Evolutionary conservation across 2,113 vertebrate species (phyloP), one percentile per base, ranked within the genome.

Genomic region (Seriola quinqueradiata): DNA sequence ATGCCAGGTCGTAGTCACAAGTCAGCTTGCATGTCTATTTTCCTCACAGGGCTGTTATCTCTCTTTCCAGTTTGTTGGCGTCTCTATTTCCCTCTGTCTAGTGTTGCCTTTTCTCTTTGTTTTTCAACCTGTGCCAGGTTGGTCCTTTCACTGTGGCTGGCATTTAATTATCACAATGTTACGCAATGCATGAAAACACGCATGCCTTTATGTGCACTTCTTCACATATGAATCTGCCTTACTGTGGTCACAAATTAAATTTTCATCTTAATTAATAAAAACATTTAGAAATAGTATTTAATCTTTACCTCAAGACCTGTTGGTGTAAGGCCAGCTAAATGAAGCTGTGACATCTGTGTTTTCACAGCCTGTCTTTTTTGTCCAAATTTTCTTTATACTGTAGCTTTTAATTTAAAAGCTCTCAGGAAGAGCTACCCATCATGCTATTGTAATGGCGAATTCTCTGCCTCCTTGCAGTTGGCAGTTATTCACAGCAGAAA

Each of bases 1-100:
- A 82, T 85, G 74, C 73, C 61, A 71, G 54, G 60, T 67, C 85
- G 76, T 79, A 44, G 65, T 81, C 57, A 65, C 65, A 77, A 82
- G 83, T 81, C 68, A 75, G 69, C 70, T 63, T 79, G 46, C 54
- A 72, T 86, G 54, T 73, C 54, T 72, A 69, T 32, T 77, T 71
- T 32, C 17, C 75, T 72, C 50, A 50, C 34, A 61, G 70, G 63
- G 25, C 19, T 75, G 57, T 63, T 75, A 61, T 86, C 75, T 64
- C 61, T 70, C 58, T 40, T 82, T 2, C 19, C 59, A 40, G 57
- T 68, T 87, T 64, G 60, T 67, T 84, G 72, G 60, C 57, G 63
- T 70, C 58, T 83, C 61, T 59, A n/a, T 76, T 58, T 42, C 46
- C 28, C 4, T 4, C 0, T 28, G 14, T 28, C 21, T 54, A 75